Conservation (phyloP, 2,797 vertebrate genomes). For the Sebastes trivittatus region DNA sequence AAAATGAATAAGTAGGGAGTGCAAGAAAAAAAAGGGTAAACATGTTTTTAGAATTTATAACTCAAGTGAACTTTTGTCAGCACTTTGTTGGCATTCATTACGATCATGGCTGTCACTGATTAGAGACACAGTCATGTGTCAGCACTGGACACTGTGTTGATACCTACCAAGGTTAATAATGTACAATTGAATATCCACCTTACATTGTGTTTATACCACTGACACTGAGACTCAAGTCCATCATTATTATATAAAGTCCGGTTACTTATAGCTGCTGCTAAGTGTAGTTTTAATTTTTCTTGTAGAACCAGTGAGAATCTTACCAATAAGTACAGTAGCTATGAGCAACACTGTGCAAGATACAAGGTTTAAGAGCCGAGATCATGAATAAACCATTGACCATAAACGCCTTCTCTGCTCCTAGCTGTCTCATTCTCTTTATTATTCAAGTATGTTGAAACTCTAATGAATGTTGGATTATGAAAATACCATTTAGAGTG, state of each 20-base stretch:
- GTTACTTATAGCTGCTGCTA: neutral
- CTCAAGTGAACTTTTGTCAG: neutral
- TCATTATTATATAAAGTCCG: neutral
- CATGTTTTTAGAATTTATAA: neutral
- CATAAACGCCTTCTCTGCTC: neutral
- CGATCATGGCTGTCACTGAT: neutral
- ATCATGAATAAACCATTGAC: neutral
- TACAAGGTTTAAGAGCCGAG: neutral
- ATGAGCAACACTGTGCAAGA: neutral
- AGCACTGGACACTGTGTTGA: no score
- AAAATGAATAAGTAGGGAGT: neutral
- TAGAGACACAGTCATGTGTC: neutral
- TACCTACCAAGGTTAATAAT: no score
- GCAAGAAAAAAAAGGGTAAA: neutral
- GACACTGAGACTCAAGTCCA: neutral
- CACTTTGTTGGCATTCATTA: neutral
- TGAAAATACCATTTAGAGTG: neutral
- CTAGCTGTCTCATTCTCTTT: neutral
- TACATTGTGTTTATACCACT: neutral
- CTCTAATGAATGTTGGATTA: neutral
- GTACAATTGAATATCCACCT: no score
- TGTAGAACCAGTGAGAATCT: neutral
- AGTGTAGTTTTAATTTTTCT: neutral
- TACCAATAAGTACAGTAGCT: neutral
- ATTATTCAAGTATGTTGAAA: neutral